These are phyloP conservation scores for Osmerus eperlanus DNA, from an alignment of 2,113 vertebrate genomes.

Conservation along the genomic window DNA sequence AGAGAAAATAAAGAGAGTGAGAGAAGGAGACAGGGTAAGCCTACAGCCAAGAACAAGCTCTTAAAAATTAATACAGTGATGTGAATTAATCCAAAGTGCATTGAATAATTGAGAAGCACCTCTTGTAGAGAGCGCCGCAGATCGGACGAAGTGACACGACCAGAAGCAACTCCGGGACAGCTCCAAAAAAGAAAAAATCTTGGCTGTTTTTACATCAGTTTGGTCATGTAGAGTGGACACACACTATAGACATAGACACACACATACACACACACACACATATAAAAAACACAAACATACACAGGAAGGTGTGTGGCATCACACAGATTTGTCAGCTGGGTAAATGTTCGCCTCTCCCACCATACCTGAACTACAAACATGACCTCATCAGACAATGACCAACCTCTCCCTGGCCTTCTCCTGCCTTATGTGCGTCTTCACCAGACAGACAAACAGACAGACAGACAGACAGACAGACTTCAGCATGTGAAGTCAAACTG, in stretches of 20 bases:
- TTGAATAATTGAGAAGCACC: slow-evolving; percentile 70
- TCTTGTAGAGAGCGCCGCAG: slow-evolving; percentile 44
- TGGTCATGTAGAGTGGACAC: background rate
- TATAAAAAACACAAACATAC: background rate
- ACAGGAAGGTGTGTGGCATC: too few relatives aligned
- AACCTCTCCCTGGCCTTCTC: background rate
- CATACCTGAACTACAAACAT: background rate
- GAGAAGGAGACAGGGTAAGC: slow-evolving; percentile 33
- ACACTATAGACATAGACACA: background rate
- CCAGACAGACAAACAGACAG: slow-evolving; percentile 10
- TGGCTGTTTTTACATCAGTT: too few relatives aligned
- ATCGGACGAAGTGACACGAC: slow-evolving; percentile 41
- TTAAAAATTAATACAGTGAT: slow-evolving; percentile 72
- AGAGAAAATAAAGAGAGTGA: slow-evolving; percentile 32
- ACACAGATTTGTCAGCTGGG: too few relatives aligned
- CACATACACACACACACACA: background rate
- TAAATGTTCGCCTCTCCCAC: background rate
- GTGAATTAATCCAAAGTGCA: slow-evolving; percentile 65
- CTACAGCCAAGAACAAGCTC: slow-evolving; percentile 55
- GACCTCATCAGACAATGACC: background rate
- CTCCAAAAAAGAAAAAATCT: background rate
- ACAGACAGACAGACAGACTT: background rate
- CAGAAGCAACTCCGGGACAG: background rate
- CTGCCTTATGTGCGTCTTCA: background rate
- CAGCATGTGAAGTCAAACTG: slow-evolving; percentile 7